Percentiles rank a stretch among this genome's conserved stretches.
Evolutionary conservation across 2,888 invertebrate species (phyloP).

Genomic region (Malachius bipustulatus): DNA sequence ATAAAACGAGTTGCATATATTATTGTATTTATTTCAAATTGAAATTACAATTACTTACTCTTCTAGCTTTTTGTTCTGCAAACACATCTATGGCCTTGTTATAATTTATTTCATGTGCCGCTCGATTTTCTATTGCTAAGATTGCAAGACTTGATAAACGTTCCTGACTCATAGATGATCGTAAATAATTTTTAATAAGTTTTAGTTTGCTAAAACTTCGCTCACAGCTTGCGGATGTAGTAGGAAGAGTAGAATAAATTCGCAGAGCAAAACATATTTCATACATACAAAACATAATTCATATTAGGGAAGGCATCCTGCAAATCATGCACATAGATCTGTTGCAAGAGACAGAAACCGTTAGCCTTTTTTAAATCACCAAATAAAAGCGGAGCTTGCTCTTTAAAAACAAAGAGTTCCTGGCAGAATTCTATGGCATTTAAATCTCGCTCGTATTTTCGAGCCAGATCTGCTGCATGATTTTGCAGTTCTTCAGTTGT

Average conservation of each 20-base stretch:
- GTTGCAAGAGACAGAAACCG: constrained; percentile 3
- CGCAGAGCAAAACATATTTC: constrained; percentile 6
- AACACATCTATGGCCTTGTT: neutral
- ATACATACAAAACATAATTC: too few relatives aligned
- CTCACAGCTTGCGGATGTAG: constrained; percentile 13
- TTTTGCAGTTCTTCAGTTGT: constrained; percentile 1
- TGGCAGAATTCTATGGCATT: neutral
- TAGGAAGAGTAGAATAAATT: constrained; percentile 5
- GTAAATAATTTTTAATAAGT: constrained; percentile 18
- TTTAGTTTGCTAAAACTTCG: constrained; percentile 18
- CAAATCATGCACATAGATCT: constrained; percentile 5
- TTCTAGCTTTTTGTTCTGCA: constrained; percentile 2
- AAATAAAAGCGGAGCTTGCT: constrained; percentile 2
- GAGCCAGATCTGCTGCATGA: neutral
- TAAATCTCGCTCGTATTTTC: constrained; percentile 3
- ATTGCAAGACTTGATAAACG: constrained; percentile 13
- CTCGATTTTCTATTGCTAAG: constrained; percentile 13
- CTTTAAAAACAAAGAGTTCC: neutral
- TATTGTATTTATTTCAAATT: too few relatives aligned
- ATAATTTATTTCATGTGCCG: constrained; percentile 8
- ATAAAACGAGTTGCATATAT: too few relatives aligned
- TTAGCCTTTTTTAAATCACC: too few relatives aligned
- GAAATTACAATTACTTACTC: too few relatives aligned
- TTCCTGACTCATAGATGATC: constrained; percentile 14
- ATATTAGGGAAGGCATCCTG: constrained; percentile 8